Evolutionary conservation across 1,140 invertebrate species (phyloP).

Genomic region (Aphidius ervi): DNA sequence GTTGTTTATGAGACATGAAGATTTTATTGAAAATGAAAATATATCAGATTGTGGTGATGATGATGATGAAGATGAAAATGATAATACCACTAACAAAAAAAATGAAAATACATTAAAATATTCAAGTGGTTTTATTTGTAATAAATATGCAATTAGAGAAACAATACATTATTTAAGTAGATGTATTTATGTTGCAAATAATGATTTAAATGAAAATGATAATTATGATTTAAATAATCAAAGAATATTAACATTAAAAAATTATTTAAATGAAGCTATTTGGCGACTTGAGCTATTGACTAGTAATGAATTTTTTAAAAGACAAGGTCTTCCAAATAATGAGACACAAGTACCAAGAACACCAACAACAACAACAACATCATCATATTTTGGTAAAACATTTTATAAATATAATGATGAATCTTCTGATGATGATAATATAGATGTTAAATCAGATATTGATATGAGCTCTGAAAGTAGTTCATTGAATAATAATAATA

Average conservation of each 20-base stretch:
- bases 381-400: constrained; percentile 18
- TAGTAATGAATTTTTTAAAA: constrained; percentile 31
- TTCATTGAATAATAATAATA: constrained; percentile 20
- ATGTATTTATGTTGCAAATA: constrained; percentile 21
- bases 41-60: constrained; percentile 27
- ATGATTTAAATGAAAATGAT: constrained; percentile 23
- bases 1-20: constrained; percentile 39
- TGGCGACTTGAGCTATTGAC: constrained; percentile 42
- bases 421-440: constrained; percentile 29
- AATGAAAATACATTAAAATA: constrained; percentile 9
- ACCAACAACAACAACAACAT: background rate
- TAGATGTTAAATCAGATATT: constrained; percentile 31
- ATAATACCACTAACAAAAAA: constrained; percentile 17
- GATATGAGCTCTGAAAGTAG: constrained; percentile 35
- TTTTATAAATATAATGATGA: constrained; percentile 34
- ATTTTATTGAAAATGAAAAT: constrained; percentile 30
- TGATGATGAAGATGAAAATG: constrained; percentile 19
- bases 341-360: background rate
- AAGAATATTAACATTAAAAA: constrained; percentile 26
- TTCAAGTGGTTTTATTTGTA: constrained; percentile 35
- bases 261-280: constrained; percentile 31
- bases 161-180: constrained; percentile 32
- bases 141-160: constrained; percentile 39
- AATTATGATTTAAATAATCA: constrained; percentile 27
- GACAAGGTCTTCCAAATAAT: constrained; percentile 18